phyloP scores from a whole-genome alignment of 2,888 invertebrate species.

The Drosophila paracracens region DNA sequence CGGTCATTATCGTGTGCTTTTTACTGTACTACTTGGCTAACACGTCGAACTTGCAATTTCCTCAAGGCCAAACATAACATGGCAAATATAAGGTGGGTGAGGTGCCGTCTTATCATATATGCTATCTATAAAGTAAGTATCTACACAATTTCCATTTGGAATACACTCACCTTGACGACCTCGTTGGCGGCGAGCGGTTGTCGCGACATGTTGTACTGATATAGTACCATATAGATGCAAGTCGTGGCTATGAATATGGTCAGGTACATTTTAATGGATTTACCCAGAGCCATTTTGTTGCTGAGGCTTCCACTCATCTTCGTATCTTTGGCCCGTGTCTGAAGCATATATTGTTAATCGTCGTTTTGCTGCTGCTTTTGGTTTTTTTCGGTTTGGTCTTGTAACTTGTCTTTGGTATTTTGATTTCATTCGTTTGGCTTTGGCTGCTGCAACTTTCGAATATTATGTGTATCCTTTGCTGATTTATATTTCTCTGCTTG shows the following conservation, averaged over 20 bases:
- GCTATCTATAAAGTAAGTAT: constrained; percentile 8
- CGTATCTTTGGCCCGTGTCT: constrained; percentile 33
- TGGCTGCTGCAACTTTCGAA: constrained; percentile 36
- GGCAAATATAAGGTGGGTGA: neutral
- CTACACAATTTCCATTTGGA: neutral
- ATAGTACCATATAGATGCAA: constrained; percentile 87
- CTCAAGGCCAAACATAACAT: constrained; percentile 13
- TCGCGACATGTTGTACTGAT: constrained; percentile 88
- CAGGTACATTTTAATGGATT: constrained; percentile 88
- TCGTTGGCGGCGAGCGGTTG: constrained; percentile 84
- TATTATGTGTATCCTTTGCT: constrained; percentile 19
- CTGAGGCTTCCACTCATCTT: constrained; percentile 37
- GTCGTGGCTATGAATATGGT: constrained; percentile 87
- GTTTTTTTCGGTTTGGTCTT: constrained; percentile 61
- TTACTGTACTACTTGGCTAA: neutral
- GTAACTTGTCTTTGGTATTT: constrained; percentile 59
- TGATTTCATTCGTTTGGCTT: constrained; percentile 70
- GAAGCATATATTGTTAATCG: constrained; percentile 22
- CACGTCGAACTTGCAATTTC: neutral
- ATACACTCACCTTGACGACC: constrained; percentile 82
- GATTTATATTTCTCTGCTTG: constrained; percentile 7
- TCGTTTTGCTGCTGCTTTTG: constrained; percentile 13
- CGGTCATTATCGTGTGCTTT: constrained; percentile 3
- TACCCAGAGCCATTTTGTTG: constrained; percentile 85
- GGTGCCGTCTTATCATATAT: constrained; percentile 12